Percentiles rank a stretch among this genome's conserved stretches.
These are phyloP conservation scores for Plagiodera versicolora DNA, from an alignment of 2,888 invertebrate species.

Conservation along the genomic window DNA sequence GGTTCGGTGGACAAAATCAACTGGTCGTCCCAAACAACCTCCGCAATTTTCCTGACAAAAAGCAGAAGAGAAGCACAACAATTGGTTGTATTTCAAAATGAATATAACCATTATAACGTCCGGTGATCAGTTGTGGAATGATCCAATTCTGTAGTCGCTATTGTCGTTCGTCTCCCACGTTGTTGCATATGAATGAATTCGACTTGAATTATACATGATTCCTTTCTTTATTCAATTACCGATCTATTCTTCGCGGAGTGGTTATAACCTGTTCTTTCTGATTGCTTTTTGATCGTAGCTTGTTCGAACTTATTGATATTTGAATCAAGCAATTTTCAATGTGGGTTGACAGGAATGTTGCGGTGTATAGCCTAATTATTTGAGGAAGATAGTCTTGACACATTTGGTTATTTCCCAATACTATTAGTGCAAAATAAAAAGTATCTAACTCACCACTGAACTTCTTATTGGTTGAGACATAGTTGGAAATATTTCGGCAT, in stretches of 20 bases:
- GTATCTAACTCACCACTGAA: too few relatives aligned
- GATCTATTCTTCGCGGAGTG: constrained; percentile 15
- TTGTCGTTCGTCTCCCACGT: constrained; percentile 37
- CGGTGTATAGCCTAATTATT: too few relatives aligned
- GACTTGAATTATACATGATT: constrained; percentile 32
- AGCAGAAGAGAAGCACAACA: constrained; percentile 24
- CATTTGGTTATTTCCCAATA: too few relatives aligned
- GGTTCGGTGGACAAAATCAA: too few relatives aligned
- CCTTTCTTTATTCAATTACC: constrained; percentile 23
- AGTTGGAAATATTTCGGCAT: too few relatives aligned
- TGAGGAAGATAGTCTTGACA: too few relatives aligned
- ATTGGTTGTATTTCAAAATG: constrained; percentile 36
- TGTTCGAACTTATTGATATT: background rate
- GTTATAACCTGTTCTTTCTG: constrained; percentile 14
- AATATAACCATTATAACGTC: constrained; percentile 34
- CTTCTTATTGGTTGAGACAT: too few relatives aligned
- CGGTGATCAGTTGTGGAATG: constrained; percentile 36
- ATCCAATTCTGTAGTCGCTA: constrained; percentile 35
- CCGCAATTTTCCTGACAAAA: background rate
- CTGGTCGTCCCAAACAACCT: background rate
- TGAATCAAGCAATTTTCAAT: too few relatives aligned
- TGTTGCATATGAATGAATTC: constrained; percentile 28
- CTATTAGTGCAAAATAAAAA: too few relatives aligned
- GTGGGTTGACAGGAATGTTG: too few relatives aligned
- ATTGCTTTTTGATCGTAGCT: constrained; percentile 17